phyloP scores from a whole-genome alignment of 2,888 invertebrate genomes.

The Himalopsyche kuldschensis region DNA sequence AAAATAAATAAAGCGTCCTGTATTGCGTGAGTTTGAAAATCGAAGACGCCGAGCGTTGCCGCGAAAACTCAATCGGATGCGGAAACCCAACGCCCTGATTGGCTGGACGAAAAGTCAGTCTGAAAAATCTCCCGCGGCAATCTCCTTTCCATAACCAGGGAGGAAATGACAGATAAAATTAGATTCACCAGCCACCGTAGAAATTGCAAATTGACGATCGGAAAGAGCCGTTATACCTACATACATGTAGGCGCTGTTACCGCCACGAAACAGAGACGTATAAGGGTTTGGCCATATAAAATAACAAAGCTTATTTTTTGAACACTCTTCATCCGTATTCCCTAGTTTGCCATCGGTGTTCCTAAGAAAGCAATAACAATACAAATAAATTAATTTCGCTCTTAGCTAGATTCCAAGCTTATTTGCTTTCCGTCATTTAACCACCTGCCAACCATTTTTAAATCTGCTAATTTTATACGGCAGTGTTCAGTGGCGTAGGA shows the following conservation, averaged over 20 bases:
- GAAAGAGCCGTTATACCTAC: background rate
- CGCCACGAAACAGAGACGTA: background rate
- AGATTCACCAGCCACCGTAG: conserved; percentile 8
- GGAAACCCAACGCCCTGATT: background rate
- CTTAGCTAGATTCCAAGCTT: too few relatives aligned
- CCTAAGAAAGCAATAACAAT: too few relatives aligned
- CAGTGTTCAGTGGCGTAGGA: too few relatives aligned
- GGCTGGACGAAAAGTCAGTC: conserved; percentile 1
- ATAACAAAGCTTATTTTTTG: too few relatives aligned
- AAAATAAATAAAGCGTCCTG: background rate
- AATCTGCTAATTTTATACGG: too few relatives aligned
- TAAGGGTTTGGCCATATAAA: background rate
- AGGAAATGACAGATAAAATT: conserved; percentile 32
- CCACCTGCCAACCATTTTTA: too few relatives aligned
- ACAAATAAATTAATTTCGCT: too few relatives aligned
- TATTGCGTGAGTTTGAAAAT: background rate
- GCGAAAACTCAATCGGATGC: background rate
- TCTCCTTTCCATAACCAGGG: conserved; percentile 24
- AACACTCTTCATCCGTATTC: too few relatives aligned
- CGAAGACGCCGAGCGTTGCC: background rate
- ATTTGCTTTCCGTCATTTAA: too few relatives aligned
- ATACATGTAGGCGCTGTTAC: background rate
- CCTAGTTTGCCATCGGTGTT: too few relatives aligned
- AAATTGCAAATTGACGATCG: conserved; percentile 1
- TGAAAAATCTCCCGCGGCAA: conserved; percentile 15